Percentiles rank a stretch among this genome's conserved stretches.
phyloP scores from a whole-genome alignment of 2,797 vertebrate species.

The Poecile montanus region DNA sequence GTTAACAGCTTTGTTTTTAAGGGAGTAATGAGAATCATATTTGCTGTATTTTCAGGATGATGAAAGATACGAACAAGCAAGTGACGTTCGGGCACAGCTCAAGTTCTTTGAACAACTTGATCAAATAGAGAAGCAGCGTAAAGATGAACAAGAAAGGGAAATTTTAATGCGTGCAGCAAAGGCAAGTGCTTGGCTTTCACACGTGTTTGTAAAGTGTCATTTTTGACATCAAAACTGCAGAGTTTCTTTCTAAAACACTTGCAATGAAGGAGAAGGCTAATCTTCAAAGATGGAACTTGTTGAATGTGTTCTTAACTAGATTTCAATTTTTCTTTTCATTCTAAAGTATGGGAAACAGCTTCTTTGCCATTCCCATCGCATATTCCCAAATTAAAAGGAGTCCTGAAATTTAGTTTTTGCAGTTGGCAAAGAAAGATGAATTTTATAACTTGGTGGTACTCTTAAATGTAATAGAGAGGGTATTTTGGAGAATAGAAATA shows the following conservation, averaged over 20 bases:
- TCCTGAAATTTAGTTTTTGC: neutral
- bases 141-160: constrained; percentile 94
- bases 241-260: neutral
- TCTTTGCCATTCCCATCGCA: neutral
- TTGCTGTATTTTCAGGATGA: constrained; percentile 83
- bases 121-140: constrained; percentile 93
- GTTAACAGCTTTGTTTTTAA: constrained; percentile 20
- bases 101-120: constrained; percentile 96
- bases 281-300: constrained; percentile 1
- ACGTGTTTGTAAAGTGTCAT: neutral
- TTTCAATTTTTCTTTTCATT: neutral
- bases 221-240: constrained; percentile 23
- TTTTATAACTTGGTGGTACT: neutral
- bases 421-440: neutral
- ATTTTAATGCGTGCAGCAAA: constrained; percentile 94
- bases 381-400: neutral
- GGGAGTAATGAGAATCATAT: constrained; percentile 12
- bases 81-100: constrained; percentile 89
- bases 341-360: neutral
- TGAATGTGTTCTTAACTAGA: neutral
- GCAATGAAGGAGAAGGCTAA: neutral
- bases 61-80: constrained; percentile 85
- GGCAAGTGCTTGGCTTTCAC: constrained; percentile 75
- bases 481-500: neutral
- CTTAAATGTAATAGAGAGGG: neutral